Percentiles rank a stretch among this genome's conserved stretches.
Evolutionary conservation across 1,140 invertebrate species (phyloP).

Genomic region (Drosophila mayri): DNA sequence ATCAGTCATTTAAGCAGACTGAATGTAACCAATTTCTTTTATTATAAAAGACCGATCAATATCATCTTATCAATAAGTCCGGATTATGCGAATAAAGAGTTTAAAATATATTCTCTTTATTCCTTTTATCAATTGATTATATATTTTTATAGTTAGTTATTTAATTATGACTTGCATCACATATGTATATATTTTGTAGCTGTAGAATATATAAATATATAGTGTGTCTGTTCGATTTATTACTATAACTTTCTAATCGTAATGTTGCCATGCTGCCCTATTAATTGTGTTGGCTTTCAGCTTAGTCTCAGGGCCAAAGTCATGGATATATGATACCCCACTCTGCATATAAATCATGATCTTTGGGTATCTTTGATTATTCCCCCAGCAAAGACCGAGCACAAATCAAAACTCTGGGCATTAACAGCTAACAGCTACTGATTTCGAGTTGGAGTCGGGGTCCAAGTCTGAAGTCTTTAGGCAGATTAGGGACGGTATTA

Average conservation of each 20-base stretch:
- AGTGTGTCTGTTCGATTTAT: background rate
- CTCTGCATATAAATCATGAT: slow-evolving; percentile 26
- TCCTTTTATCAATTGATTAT: too few relatives aligned
- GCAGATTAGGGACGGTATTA: slow-evolving; percentile 21
- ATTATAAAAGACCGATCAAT: background rate
- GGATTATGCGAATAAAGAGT: too few relatives aligned
- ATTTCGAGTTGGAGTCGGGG: slow-evolving; percentile 21
- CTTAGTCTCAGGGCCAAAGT: background rate
- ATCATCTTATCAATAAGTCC: too few relatives aligned
- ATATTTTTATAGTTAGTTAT: too few relatives aligned
- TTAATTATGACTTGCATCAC: background rate
- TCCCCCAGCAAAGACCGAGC: slow-evolving; percentile 20
- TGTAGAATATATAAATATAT: too few relatives aligned
- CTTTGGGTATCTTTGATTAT: slow-evolving; percentile 12
- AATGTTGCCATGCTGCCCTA: background rate
- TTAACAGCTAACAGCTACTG: slow-evolving; percentile 34
- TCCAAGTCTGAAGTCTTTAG: slow-evolving; percentile 18
- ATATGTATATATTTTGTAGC: too few relatives aligned
- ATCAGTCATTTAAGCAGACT: too few relatives aligned
- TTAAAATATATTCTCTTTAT: too few relatives aligned
- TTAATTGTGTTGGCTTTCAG: slow-evolving; percentile 5
- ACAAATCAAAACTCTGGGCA: slow-evolving; percentile 43
- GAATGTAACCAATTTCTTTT: background rate
- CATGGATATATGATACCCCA: background rate
- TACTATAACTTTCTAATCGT: background rate